Evolutionary conservation across 2,113 vertebrate species (phyloP), one percentile per base, ranked within the genome.

Genomic region (Tupaia chinensis): DNA sequence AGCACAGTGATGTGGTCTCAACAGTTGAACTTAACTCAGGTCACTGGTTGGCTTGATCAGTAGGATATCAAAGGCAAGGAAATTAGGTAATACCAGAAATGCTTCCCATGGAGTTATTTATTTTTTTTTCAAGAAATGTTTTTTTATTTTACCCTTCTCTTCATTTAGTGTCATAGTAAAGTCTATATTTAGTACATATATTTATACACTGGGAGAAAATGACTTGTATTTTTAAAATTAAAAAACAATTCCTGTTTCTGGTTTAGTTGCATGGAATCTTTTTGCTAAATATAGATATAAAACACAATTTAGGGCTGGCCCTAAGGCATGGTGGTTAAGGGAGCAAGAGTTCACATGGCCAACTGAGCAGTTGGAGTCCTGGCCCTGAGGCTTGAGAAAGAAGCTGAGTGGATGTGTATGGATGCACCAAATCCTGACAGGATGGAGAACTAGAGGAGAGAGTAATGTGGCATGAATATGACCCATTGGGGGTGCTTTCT

Each of bases 1-100:
- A 89, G 61, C 7, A 73, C 76, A 60, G 16, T 76, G 15, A 54
- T 60, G 58, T 76, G 68, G 6, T 54, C 23, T 69, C 63, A 92
- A 88, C 54, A 95, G 68, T 63, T 94, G 84, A n/a, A 73, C 29
- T 74, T 85, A 80, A 87, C 92, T 92, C 1, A 27, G 85, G 93
- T 95, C 73, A 66, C 63, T 88, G 92, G 34, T n/a, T 74, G 63
- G 63, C 78, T 81, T 95, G 93, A 95, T 58, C 70, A 54, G 60
- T 44, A 88, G 81, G 34, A 69, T 94, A 27, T 92, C 77, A 85
- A 96, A 91, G 25, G 54, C 27, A 89, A 68, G 54, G 68, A 32
- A 80, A 54, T 92, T 80, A 85, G 58, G 58, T 25, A 87, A 17
- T 66, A 87, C 78, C 66, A 96, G 91, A 2, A 79, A 81, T 85